Conservation (phyloP, 2,797 vertebrate genomes). For the Allobates femoralis region DNA sequence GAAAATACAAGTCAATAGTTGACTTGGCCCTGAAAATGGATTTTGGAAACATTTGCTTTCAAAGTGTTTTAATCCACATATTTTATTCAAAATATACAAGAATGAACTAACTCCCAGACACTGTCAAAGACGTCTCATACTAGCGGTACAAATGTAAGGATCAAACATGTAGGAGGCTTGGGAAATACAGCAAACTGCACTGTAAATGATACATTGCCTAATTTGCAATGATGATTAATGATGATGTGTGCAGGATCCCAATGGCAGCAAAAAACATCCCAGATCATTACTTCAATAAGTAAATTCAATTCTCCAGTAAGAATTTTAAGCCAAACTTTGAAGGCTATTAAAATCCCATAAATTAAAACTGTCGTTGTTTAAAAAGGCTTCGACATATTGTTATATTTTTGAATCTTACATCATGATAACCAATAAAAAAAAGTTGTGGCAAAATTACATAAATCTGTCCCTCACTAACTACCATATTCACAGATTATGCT, state of each 20-base stretch:
- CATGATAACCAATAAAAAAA: background rate
- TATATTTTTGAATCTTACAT: background rate
- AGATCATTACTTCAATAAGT: conserved; percentile 25
- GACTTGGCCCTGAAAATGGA: conserved; percentile 23
- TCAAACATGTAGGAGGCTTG: background rate
- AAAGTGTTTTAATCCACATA: conserved; percentile 3
- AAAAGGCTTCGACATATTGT: background rate
- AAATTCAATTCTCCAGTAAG: background rate
- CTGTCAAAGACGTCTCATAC: conserved; percentile 27
- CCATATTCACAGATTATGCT: background rate
- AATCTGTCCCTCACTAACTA: background rate
- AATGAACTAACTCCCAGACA: conserved; percentile 8
- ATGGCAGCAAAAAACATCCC: conserved; percentile 14
- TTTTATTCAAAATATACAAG: conserved; percentile 23
- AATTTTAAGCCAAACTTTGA: conserved; percentile 18
- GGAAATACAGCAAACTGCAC: conserved; percentile 25
- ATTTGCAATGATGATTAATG: conserved; percentile 35
- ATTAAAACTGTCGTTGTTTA: background rate
- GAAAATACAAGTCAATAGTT: conserved; percentile 34
- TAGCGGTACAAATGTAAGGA: conserved; percentile 6
- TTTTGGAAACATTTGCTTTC: conserved; percentile 19
- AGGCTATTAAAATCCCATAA: background rate
- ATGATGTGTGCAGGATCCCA: conserved; percentile 15
- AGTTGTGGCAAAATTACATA: background rate
- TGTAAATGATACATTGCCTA: conserved; percentile 17